These are phyloP conservation scores for Andrena praecox DNA, from an alignment of 2,888 invertebrate species.

Conservation along the genomic window DNA sequence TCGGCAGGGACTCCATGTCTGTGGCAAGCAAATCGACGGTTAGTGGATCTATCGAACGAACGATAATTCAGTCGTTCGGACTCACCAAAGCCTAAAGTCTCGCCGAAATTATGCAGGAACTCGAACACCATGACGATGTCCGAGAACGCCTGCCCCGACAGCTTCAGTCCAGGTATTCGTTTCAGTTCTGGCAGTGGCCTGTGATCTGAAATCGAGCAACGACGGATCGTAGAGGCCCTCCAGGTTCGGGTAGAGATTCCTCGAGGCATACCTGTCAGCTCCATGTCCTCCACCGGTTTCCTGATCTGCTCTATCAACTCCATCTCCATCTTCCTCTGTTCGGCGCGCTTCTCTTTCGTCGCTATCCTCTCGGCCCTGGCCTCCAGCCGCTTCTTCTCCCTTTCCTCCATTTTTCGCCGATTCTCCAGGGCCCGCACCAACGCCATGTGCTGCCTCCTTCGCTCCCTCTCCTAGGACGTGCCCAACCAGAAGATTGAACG, in stretches of 20 bases:
- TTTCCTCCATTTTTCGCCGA: constrained; percentile 94
- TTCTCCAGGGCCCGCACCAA: constrained; percentile 95
- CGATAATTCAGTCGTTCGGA: constrained; percentile 32
- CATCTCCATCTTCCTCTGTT: constrained; percentile 89
- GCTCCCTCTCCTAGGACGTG: constrained; percentile 91
- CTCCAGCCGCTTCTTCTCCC: constrained; percentile 91
- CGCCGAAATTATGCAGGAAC: constrained; percentile 98
- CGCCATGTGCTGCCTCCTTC: constrained; percentile 95
- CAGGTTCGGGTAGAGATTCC: neutral
- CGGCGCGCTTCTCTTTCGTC: constrained; percentile 94
- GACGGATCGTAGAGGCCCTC: neutral
- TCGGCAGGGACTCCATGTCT: constrained; percentile 95
- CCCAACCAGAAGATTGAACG: constrained; percentile 39
- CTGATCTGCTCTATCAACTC: constrained; percentile 90
- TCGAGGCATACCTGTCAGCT: constrained; percentile 87
- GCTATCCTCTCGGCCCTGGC: constrained; percentile 93
- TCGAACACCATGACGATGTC: constrained; percentile 98
- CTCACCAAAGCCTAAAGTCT: constrained; percentile 96
- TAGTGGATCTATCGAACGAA: neutral
- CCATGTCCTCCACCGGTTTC: constrained; percentile 96
- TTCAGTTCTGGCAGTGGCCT: constrained; percentile 90
- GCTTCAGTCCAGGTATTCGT: constrained; percentile 91
- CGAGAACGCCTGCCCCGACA: constrained; percentile 95
- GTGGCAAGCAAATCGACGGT: constrained; percentile 25
- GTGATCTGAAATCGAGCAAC: constrained; percentile 86